These are phyloP conservation scores for Cephus spinipes DNA, from an alignment of 2,888 invertebrate genomes.

Conservation along the genomic window DNA sequence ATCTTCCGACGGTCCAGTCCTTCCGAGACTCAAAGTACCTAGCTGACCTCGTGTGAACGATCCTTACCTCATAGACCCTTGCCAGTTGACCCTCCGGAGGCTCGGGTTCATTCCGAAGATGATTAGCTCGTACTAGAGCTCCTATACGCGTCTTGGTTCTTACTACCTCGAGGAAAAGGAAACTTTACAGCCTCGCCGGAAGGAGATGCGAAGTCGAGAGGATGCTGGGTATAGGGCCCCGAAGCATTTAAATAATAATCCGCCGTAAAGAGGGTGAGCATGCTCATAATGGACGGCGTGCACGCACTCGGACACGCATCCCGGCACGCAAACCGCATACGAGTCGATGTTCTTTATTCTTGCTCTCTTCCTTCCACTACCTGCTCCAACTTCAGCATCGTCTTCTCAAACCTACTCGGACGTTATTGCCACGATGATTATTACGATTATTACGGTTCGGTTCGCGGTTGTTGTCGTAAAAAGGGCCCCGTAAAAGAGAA, in stretches of 20 bases:
- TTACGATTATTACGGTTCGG: constrained; percentile 53
- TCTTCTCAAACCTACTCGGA: constrained; percentile 15
- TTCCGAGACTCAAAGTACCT: neutral
- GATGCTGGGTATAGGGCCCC: constrained; percentile 24
- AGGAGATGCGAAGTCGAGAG: constrained; percentile 29
- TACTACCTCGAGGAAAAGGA: neutral
- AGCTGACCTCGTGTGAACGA: constrained; percentile 28
- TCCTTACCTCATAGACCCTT: constrained; percentile 36
- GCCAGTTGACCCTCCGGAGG: constrained; percentile 26
- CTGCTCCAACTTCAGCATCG: neutral
- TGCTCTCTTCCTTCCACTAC: neutral
- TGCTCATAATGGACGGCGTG: constrained; percentile 45
- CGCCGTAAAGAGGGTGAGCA: constrained; percentile 44
- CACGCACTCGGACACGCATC: constrained; percentile 37
- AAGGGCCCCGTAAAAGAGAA: constrained; percentile 42
- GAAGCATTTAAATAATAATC: constrained; percentile 56
- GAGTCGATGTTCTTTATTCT: constrained; percentile 1
- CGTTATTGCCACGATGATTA: constrained; percentile 47
- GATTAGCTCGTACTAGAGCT: neutral
- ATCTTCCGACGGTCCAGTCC: neutral
- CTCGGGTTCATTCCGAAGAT: neutral
- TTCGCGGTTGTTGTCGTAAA: constrained; percentile 45
- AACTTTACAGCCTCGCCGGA: constrained; percentile 30
- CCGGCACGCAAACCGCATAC: constrained; percentile 37
- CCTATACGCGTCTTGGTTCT: neutral